These are phyloP conservation scores for Turritopsis rubra DNA, from an alignment of 30 jellyfish, hydroid and myxozoan genomes.

Conservation along the genomic window DNA sequence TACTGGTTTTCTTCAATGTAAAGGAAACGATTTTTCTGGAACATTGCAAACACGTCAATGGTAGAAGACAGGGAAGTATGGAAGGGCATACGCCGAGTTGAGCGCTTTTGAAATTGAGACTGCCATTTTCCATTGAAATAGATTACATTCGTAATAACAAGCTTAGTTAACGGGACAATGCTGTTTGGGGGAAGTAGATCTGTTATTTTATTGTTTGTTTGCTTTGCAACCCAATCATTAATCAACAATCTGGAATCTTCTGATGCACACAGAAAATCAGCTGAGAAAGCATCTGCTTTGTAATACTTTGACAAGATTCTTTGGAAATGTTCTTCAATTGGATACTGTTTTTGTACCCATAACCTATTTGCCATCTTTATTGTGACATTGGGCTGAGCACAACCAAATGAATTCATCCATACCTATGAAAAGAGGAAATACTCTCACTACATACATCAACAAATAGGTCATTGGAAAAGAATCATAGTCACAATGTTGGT, in stretches of 20 bases:
- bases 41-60: constrained; percentile 56
- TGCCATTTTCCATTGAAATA: constrained; percentile 73
- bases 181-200: constrained; percentile 42
- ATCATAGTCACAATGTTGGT: constrained; percentile 39
- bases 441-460: no score
- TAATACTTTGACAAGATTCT: constrained; percentile 28
- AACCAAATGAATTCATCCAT: neutral
- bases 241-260: constrained; percentile 35
- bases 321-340: constrained; percentile 21
- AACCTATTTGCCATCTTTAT: constrained; percentile 47
- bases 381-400: neutral
- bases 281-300: constrained; percentile 38
- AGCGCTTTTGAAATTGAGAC: constrained; percentile 30
- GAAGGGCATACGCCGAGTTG: constrained; percentile 28
- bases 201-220: constrained; percentile 58
- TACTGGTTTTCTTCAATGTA: constrained; percentile 14
- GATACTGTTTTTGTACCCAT: constrained; percentile 45
- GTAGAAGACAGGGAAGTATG: constrained; percentile 19
- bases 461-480: constrained; percentile 46
- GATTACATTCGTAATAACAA: constrained; percentile 74
- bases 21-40: constrained; percentile 8
- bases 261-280: constrained; percentile 37
- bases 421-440: constrained; percentile 14
- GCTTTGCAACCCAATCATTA: constrained; percentile 57
- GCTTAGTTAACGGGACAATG: constrained; percentile 40